A percentile compares a stretch with the other conserved stretches of the same genome.
phyloP scores from a whole-genome alignment of 2,888 invertebrate species.

The Drosophila neotestacea region DNA sequence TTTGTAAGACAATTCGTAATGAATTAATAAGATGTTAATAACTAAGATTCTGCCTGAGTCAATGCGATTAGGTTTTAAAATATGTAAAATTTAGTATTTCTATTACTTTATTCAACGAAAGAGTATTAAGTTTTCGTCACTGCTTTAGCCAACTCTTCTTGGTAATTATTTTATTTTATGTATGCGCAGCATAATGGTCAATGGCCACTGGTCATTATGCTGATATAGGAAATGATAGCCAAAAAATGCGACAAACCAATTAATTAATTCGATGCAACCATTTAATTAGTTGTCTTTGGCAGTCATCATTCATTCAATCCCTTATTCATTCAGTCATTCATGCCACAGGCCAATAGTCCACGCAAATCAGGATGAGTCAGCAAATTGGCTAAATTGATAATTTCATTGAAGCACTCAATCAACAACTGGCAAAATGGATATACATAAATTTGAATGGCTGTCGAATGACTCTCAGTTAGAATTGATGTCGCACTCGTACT shows the following conservation, averaged over 20 bases:
- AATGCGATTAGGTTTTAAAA: too few species aligned
- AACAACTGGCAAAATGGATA: slow-evolving; percentile 70
- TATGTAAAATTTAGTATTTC: too few species aligned
- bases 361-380: slow-evolving; percentile 42
- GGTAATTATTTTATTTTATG: slow-evolving; percentile 22
- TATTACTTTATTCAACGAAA: neutral
- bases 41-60: too few species aligned
- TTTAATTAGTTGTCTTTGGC: slow-evolving; percentile 62
- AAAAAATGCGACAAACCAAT: slow-evolving; percentile 64
- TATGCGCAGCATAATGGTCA: slow-evolving; percentile 23
- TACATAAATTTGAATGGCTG: slow-evolving; percentile 65
- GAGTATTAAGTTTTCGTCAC: neutral
- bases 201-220: neutral
- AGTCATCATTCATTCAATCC: slow-evolving; percentile 25
- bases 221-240: slow-evolving; percentile 41
- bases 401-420: slow-evolving; percentile 77
- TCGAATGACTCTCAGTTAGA: slow-evolving; percentile 24
- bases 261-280: slow-evolving; percentile 57
- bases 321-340: slow-evolving; percentile 12
- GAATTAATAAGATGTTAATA: too few species aligned
- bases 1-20: neutral
- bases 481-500: slow-evolving; percentile 19
- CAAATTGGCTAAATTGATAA: slow-evolving; percentile 75
- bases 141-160: neutral
- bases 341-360: slow-evolving; percentile 22